Percentiles rank a stretch among this genome's conserved stretches.
Conservation (phyloP, 2,888 invertebrate genomes). For the Noctua janthe region DNA sequence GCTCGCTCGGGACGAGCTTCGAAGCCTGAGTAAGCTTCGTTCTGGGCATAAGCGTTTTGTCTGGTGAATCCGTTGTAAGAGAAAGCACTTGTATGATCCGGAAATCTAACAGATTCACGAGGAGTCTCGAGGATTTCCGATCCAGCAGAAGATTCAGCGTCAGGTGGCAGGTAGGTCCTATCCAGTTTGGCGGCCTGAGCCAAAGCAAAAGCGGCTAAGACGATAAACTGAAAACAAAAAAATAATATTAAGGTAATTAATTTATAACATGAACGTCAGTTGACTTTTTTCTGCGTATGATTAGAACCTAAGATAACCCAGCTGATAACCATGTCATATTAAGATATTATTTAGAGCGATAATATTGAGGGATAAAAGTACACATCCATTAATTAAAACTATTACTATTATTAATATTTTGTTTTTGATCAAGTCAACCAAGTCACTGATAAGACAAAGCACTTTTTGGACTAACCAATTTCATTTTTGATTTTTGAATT, state of each 20-base stretch:
- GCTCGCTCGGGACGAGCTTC: slow-evolving; percentile 78
- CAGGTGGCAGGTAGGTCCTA: slow-evolving; percentile 83
- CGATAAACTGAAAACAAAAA: slow-evolving; percentile 76
- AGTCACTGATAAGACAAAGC: neutral
- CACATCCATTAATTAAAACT: neutral
- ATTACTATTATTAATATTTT: too few species aligned
- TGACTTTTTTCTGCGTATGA: neutral
- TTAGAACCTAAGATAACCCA: neutral
- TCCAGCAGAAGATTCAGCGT: slow-evolving; percentile 62
- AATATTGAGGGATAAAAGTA: neutral
- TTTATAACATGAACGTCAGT: neutral
- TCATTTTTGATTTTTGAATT: slow-evolving; percentile 76
- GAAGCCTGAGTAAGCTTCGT: slow-evolving; percentile 62
- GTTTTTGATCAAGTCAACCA: too few species aligned
- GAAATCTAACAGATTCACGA: slow-evolving; percentile 50
- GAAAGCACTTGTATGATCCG: slow-evolving; percentile 52
- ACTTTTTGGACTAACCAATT: slow-evolving; percentile 73
- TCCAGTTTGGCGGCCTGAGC: slow-evolving; percentile 81
- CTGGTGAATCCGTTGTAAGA: slow-evolving; percentile 25
- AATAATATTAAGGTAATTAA: neutral
- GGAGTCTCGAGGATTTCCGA: slow-evolving; percentile 56
- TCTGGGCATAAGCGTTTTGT: slow-evolving; percentile 50
- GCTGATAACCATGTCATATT: neutral
- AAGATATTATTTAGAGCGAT: neutral
- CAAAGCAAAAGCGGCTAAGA: slow-evolving; percentile 76